Conservation (phyloP, 2,888 invertebrate species). For the Halictus quadricinctus region DNA sequence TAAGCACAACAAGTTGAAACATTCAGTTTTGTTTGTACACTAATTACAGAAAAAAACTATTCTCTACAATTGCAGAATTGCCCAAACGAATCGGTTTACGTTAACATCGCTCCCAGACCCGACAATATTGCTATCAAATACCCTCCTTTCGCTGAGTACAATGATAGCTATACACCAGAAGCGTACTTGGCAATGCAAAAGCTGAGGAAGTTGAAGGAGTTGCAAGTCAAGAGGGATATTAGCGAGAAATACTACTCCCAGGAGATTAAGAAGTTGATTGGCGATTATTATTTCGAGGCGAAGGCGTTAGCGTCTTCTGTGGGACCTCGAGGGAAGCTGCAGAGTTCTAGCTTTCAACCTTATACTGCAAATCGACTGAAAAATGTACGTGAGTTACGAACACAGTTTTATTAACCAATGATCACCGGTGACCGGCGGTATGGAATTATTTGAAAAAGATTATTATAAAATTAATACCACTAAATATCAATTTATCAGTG, state of each 20-base stretch:
- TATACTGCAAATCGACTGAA: slow-evolving; percentile 27
- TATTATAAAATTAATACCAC: too few species aligned
- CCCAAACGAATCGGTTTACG: slow-evolving; percentile 21
- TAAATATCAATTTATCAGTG: not conserved
- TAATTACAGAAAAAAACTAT: not conserved
- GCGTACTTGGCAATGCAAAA: slow-evolving; percentile 63
- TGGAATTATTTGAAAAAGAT: too few species aligned
- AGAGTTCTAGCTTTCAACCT: slow-evolving; percentile 33
- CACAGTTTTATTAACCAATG: not conserved
- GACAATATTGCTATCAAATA: not conserved
- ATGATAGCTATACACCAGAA: slow-evolving; percentile 54
- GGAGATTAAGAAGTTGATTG: slow-evolving; percentile 71
- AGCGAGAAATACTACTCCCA: slow-evolving; percentile 72
- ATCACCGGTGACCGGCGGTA: too few species aligned
- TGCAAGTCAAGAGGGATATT: slow-evolving; percentile 71
- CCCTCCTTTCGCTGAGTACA: slow-evolving; percentile 27
- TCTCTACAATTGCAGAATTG: not conserved
- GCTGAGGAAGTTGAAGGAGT: slow-evolving; percentile 68
- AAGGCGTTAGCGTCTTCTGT: slow-evolving; percentile 25
- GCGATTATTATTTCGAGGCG: slow-evolving; percentile 64
- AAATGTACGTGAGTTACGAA: slow-evolving; percentile 21
- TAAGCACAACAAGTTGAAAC: not conserved
- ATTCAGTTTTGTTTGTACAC: not conserved
- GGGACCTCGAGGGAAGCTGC: slow-evolving; percentile 19
- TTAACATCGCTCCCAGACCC: slow-evolving; percentile 17